Percentiles rank a stretch among this genome's conserved stretches.
Evolutionary conservation across 2,797 vertebrate species (phyloP).

Genomic region (Pangasius sanitwongsei): DNA sequence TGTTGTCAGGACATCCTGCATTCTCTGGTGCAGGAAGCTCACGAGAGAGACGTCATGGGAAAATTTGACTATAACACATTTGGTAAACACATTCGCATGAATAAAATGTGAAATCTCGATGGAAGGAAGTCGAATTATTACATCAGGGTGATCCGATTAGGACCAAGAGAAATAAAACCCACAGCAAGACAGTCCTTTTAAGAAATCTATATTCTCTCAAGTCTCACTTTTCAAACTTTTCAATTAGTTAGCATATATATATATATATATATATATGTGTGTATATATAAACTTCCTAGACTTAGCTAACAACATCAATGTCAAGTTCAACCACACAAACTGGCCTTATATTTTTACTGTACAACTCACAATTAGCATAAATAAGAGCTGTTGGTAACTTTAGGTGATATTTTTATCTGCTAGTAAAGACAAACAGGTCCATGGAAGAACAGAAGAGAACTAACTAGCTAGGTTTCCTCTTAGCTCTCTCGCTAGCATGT

Average conservation of each 20-base stretch:
- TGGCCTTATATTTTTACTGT: too few species aligned
- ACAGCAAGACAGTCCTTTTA: neutral
- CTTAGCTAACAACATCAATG: neutral
- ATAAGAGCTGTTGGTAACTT: neutral
- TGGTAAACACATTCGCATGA: neutral
- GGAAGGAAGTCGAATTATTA: neutral
- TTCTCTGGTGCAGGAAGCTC: neutral
- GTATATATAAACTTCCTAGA: neutral
- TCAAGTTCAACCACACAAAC: neutral
- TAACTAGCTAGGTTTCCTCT: neutral
- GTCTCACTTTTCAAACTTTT: slow-evolving; percentile 11
- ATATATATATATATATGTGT: too few species aligned
- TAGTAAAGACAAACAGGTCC: neutral
- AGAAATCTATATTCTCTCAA: neutral
- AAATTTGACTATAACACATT: neutral
- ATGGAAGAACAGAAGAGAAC: too few species aligned
- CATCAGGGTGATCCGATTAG: neutral
- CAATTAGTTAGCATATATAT: neutral
- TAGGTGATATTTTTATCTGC: neutral
- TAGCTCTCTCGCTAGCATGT: neutral
- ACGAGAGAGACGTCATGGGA: too few species aligned
- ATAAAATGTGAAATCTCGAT: too few species aligned
- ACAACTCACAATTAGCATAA: neutral
- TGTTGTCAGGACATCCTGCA: neutral
- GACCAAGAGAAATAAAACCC: neutral